Percentiles rank a stretch among this genome's conserved stretches.
Conservation (phyloP, 2,888 invertebrate genomes). For the Eupithecia pulchellata region DNA sequence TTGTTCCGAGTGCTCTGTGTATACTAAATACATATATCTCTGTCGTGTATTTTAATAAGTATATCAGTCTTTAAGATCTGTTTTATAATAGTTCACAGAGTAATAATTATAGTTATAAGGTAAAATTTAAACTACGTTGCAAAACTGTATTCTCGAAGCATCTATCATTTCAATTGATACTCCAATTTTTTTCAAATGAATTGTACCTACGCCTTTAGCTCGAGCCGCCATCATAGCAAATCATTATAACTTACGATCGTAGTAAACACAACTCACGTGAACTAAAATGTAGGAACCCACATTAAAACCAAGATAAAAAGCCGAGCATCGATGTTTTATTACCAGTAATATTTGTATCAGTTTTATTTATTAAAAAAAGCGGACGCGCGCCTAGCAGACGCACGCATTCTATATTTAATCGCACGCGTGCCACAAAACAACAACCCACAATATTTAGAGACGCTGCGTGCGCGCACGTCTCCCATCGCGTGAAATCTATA, state of each 20-base stretch:
- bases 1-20: too few relatives aligned
- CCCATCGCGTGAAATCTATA: slow-evolving; percentile 35
- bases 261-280: slow-evolving; percentile 46
- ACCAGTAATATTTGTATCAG: slow-evolving; percentile 74
- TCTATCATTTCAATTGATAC: neutral
- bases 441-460: slow-evolving; percentile 73
- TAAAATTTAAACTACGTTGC: too few relatives aligned
- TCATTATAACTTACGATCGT: slow-evolving; percentile 18
- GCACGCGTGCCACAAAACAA: slow-evolving; percentile 76
- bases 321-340: slow-evolving; percentile 70
- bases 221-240: neutral
- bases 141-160: too few relatives aligned
- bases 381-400: slow-evolving; percentile 71
- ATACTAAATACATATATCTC: too few relatives aligned
- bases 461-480: slow-evolving; percentile 68
- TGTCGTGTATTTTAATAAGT: too few relatives aligned
- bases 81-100: too few relatives aligned
- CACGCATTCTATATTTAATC: slow-evolving; percentile 74
- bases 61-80: too few relatives aligned
- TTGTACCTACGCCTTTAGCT: neutral
- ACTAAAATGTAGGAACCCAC: slow-evolving; percentile 54
- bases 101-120: too few relatives aligned
- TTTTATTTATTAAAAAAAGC: slow-evolving; percentile 74
- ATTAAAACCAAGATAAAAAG: slow-evolving; percentile 64
- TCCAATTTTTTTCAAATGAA: neutral